Evolutionary conservation across 2,888 invertebrate species (phyloP), one percentile per base, ranked within the genome.

Genomic region (Athalia rosae): DNA sequence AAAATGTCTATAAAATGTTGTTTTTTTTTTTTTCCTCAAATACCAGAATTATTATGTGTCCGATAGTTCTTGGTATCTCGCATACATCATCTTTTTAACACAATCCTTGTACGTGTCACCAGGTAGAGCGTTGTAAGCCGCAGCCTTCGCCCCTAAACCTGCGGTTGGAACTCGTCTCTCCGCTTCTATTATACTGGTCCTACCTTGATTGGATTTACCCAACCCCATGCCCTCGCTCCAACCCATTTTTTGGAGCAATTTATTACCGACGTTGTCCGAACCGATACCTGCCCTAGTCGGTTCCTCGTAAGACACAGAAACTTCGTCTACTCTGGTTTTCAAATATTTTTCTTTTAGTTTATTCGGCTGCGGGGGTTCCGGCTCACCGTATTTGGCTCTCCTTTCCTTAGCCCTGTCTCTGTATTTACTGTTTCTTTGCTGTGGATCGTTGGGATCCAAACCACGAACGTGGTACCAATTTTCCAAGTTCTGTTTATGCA

Each of bases 141-240:
- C 93, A 63, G 95, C 91, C 88, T 96, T 95, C 79, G 95, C 95
- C 0, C 98, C 98, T 53, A 99, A 91, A 0, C 99, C 99, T 3
- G 96, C 97, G 28, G 95, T 93, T 76, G 93, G 92, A 4, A 93
- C 93, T 73, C 97, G 84, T 63, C 89, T 83, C 53, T 89, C 89
- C 0, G 89, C 86, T 92, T 98, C 96, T 81, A 99, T 97, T 67
- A 98, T 98, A 76, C 96, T 96, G 43, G 97, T 96, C 84, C 97
- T 92, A 11, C 98, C 99, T 90, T 99, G 99, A 87, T 97, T 97
- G 76, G 94, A 93, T 88, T 96, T 96, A 0, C 99, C 99, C 41
- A 99, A 91, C 0, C 99, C 99, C 91, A 97, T 95, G 0, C 99
- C 99, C 88, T 98, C 98, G 5, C 95, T 95, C 99, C 99, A 99